These are phyloP conservation scores for Mandrillus leucophaeus DNA, from an alignment of 2,113 vertebrate genomes.

Conservation along the genomic window DNA sequence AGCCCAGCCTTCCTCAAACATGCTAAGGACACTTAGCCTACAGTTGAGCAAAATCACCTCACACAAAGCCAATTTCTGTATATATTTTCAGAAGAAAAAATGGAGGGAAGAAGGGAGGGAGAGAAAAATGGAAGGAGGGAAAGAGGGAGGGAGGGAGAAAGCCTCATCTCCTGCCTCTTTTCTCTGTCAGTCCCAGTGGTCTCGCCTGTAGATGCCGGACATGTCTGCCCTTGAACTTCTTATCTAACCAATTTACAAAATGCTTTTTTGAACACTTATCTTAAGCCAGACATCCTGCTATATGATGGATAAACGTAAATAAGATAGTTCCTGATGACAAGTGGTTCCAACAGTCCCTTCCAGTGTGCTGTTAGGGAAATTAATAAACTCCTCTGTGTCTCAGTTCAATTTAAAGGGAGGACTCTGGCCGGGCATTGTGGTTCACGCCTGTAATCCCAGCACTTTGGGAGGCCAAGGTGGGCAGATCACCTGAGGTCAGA, in stretches of 20 bases:
- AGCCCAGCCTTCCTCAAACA: neutral
- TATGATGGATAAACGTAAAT: neutral
- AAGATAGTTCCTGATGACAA: neutral
- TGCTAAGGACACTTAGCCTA: neutral
- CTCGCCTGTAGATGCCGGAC: neutral
- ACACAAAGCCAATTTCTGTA: neutral
- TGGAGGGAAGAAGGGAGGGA: neutral
- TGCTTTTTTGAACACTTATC: neutral
- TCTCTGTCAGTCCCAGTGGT: neutral
- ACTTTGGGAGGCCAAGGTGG: too few species aligned
- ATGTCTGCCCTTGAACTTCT: conserved; percentile 5
- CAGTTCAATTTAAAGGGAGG: neutral
- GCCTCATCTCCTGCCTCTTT: neutral
- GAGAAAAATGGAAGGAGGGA: neutral
- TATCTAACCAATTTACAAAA: neutral
- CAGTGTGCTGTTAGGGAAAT: neutral
- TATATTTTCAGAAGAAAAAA: neutral
- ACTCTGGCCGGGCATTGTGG: too few species aligned
- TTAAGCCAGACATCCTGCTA: neutral
- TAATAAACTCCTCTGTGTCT: neutral
- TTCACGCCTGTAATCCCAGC: too few species aligned
- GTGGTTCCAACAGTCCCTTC: neutral
- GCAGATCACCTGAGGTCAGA: too few species aligned
- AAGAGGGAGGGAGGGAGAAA: neutral
- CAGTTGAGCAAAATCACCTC: neutral